A percentile compares a stretch with the other conserved stretches of the same genome.
Conservation (phyloP, 1,140 invertebrate genomes). For the Dendroctonus valens region DNA sequence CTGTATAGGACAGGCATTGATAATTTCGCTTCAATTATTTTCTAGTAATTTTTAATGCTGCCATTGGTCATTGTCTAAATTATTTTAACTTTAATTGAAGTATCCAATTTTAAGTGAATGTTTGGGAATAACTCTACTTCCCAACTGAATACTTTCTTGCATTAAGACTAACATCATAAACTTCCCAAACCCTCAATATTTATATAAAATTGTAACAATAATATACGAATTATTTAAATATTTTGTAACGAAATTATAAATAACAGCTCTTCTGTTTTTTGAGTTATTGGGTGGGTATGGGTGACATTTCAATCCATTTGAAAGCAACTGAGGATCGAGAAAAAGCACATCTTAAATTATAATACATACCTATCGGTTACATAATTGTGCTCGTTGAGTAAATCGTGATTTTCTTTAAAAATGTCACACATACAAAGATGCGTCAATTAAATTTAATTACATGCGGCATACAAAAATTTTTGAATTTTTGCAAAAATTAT, state of each 20-base stretch:
- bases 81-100: not conserved
- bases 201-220: slow-evolving; percentile 50
- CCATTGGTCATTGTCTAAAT: not conserved
- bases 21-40: not conserved
- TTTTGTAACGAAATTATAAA: slow-evolving; percentile 36
- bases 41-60: not conserved
- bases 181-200: slow-evolving; percentile 44
- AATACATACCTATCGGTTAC: not conserved
- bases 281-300: slow-evolving; percentile 35
- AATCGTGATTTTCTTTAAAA: slow-evolving; percentile 38
- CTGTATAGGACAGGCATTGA: too few species aligned
- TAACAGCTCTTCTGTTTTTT: slow-evolving; percentile 36
- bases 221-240: slow-evolving; percentile 40
- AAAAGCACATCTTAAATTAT: slow-evolving; percentile 23
- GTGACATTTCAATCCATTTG: slow-evolving; percentile 42
- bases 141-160: not conserved
- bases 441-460: slow-evolving; percentile 42
- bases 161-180: slow-evolving; percentile 14
- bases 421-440: slow-evolving; percentile 48
- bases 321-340: slow-evolving; percentile 14
- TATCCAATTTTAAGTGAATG: not conserved
- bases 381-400: slow-evolving; percentile 30
- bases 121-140: not conserved
- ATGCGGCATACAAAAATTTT: slow-evolving; percentile 50
- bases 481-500: slow-evolving; percentile 43